Percentiles rank a stretch among this genome's conserved stretches.
Evolutionary conservation across 2,888 invertebrate species (phyloP).

Genomic region (Pristionchus arcanus): DNA sequence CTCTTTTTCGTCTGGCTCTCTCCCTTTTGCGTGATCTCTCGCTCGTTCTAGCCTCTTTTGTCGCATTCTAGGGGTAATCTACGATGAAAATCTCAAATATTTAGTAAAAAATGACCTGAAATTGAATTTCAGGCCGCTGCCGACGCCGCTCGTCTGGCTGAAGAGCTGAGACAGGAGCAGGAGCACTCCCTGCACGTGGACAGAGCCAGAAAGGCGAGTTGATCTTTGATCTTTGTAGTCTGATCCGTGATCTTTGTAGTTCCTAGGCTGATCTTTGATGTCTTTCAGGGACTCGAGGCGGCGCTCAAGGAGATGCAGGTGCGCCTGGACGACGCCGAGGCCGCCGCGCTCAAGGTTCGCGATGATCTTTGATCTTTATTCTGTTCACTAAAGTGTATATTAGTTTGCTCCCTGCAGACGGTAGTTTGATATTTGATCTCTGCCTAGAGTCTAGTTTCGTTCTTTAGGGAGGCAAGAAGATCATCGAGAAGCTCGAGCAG

Average conservation of each 20-base stretch:
- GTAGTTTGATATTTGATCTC: conserved; percentile 40
- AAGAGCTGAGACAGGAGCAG: conserved; percentile 89
- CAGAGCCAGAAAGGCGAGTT: conserved; percentile 90
- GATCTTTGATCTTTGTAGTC: conserved; percentile 41
- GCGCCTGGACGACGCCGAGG: conserved; percentile 93
- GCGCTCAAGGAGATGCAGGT: conserved; percentile 90
- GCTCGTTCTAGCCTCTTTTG: not conserved
- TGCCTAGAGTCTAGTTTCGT: not conserved
- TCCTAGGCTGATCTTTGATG: not conserved
- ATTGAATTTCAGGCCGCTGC: conserved; percentile 83
- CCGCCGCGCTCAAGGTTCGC: conserved; percentile 82
- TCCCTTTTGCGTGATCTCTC: not conserved
- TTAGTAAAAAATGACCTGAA: not conserved
- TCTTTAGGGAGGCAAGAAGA: conserved; percentile 98
- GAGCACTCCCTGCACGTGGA: conserved; percentile 99
- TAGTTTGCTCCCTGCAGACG: not conserved
- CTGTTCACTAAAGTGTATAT: not conserved
- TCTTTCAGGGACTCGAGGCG: conserved; percentile 88
- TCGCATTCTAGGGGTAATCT: not conserved
- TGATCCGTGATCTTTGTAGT: conserved; percentile 80
- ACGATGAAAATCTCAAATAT: not conserved
- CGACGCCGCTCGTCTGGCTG: conserved; percentile 97
- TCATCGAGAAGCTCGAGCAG: conserved; percentile 97
- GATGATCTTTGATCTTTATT: not conserved
- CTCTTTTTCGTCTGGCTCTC: not conserved